These are phyloP conservation scores for Venusia cambrica DNA, from an alignment of 2,888 invertebrate species.

Conservation along the genomic window DNA sequence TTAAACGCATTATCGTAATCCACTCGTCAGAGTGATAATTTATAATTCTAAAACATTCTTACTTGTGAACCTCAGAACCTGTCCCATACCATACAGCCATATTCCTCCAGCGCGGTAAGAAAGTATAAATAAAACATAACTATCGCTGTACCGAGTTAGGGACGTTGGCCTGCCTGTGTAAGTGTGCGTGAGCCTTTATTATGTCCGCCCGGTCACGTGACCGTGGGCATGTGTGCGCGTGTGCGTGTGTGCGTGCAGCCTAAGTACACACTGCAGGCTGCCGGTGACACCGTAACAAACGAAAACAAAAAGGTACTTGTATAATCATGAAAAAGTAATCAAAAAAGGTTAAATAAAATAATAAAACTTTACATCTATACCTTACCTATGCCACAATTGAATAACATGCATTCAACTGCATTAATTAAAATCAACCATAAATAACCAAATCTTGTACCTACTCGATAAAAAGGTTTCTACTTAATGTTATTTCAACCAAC, in stretches of 20 bases:
- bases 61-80: conserved; percentile 18
- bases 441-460: no score
- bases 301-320: no score
- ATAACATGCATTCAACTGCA: no score
- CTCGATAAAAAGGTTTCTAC: no score
- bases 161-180: conserved; percentile 68
- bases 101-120: conserved; percentile 53
- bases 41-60: conserved; percentile 3
- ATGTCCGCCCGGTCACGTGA: conserved; percentile 58
- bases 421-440: no score
- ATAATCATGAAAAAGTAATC: no score
- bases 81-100: conserved; percentile 48
- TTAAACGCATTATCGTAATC: conserved; percentile 4
- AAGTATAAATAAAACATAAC: conserved; percentile 80
- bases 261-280: conserved; percentile 60
- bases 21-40: not conserved
- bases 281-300: conserved; percentile 48
- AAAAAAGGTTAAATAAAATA: no score
- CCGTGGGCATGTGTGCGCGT: conserved; percentile 22
- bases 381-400: no score
- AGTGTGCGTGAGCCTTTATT: conserved; percentile 46
- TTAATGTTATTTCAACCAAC: no score
- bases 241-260: conserved; percentile 50
- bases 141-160: conserved; percentile 55
- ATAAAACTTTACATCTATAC: no score